Percentiles rank a stretch among this genome's conserved stretches.
These are phyloP conservation scores for Dicrurus megarhynchus DNA, from an alignment of 2,113 vertebrate species.

Conservation along the genomic window DNA sequence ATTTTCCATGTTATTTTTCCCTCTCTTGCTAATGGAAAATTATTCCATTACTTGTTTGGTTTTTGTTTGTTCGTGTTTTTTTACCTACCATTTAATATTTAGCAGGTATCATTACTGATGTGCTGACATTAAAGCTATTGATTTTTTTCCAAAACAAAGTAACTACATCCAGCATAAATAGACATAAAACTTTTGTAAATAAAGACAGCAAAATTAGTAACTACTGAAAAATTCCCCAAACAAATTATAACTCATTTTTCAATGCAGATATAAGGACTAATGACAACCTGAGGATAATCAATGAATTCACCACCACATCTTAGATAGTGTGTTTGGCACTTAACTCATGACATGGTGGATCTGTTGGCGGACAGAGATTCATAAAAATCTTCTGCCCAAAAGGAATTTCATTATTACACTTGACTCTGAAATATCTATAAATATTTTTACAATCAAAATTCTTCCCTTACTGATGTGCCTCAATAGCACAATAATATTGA, in stretches of 20 bases:
- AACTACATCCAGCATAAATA: not conserved
- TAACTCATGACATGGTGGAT: not conserved
- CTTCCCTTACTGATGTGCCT: not conserved
- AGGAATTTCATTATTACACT: not conserved
- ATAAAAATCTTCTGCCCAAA: not conserved
- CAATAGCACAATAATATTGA: not conserved
- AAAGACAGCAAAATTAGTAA: not conserved
- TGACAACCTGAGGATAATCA: not conserved
- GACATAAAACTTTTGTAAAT: not conserved
- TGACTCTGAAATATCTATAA: not conserved
- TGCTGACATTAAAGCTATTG: not conserved
- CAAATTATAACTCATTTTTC: not conserved
- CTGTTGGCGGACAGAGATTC: not conserved
- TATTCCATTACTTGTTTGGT: not conserved
- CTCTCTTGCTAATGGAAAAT: not conserved
- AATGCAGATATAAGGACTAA: not conserved
- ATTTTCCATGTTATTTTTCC: not conserved
- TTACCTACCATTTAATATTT: not conserved
- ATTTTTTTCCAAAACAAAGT: not conserved
- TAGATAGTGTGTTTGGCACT: not conserved
- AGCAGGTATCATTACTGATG: not conserved
- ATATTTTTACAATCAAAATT: not conserved
- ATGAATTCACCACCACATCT: not conserved
- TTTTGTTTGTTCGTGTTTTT: not conserved
- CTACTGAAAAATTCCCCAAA: not conserved